Base-by-base conservation (phyloP, 2,888 invertebrate genomes). In the Erebia ligea region DNA sequence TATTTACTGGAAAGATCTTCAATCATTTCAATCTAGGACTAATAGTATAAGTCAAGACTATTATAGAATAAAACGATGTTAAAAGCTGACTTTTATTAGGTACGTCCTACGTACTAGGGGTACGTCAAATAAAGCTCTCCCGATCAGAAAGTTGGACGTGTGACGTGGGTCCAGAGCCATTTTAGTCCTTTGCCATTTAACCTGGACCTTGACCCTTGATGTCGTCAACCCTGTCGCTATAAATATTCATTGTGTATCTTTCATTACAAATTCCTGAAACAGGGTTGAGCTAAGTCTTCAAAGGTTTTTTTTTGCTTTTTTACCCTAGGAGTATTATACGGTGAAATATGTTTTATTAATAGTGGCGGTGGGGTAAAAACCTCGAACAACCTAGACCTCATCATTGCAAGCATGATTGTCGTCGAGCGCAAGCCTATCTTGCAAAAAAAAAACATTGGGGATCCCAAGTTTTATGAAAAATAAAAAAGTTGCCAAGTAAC, bases 201-300 rank as follows among this genome's bases (percentile, higher is more conserved):
- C 63, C 68, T 4, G 9, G 62, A 63, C 72, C 74, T 72, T 72
- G 72, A 70, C 34, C 34, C 34, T 34, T 34, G 70, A 72, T 74
- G 72, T 72, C 74, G 67, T 61, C 70, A 70, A 74, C 68, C 74
- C 74, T 72, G 66, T 74, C 64, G 66, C 68, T 58, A 71, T 72
- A 70, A 74, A 74, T 69, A 72, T 74, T 69, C 67, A 72, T 74
- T 63, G 68, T 63, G 19, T 58, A 68, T 68, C 62, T 59, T 45
- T 19, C n/a, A 25, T 56, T 63, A 62, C 45, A 19, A 65, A 65
- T 65, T 54, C 54, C 54, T 65, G 40, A 19, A 65, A 54, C n/a
- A 65, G 63, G 63, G 65, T 11, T 65, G 63, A 34, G 9, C 54
- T 65, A 21, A 8, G 11, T 19, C 61, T 59, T 34, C 11, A 1